These are phyloP conservation scores for Pristiophorus japonicus DNA, from an alignment of 2,113 vertebrate species.

Conservation along the genomic window DNA sequence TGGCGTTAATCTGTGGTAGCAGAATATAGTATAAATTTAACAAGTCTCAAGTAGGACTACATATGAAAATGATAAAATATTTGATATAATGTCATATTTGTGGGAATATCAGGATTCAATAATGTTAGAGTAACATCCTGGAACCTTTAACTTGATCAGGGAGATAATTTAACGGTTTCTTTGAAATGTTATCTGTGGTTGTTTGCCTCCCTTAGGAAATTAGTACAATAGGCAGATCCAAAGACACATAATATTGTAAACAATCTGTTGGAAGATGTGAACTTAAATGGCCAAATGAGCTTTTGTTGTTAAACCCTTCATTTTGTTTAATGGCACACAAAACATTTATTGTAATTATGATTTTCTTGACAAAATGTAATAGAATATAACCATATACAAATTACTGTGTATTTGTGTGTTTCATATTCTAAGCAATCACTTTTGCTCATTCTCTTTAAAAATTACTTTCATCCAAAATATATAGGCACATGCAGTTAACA, in stretches of 20 bases:
- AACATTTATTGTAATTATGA: not conserved
- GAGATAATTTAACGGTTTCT: too few relatives aligned
- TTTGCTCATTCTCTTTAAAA: not conserved
- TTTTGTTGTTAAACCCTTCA: not conserved
- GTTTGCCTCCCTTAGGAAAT: not conserved
- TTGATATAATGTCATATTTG: not conserved
- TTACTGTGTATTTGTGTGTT: not conserved
- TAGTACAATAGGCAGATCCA: not conserved
- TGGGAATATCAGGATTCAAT: not conserved
- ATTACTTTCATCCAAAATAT: not conserved
- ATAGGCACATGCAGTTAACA: not conserved
- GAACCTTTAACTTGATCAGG: not conserved
- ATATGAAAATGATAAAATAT: not conserved
- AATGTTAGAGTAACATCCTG: not conserved
- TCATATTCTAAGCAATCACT: not conserved
- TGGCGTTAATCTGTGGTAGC: not conserved
- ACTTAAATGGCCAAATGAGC: not conserved
- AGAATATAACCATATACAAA: not conserved
- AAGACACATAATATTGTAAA: not conserved
- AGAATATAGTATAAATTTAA: not conserved
- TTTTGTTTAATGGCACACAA: not conserved
- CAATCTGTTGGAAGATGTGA: not conserved
- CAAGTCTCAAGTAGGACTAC: not conserved
- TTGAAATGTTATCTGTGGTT: not conserved
- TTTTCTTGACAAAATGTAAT: not conserved